Conservation (phyloP, 1,140 invertebrate genomes). For the Tetramorium parvispinum region DNA sequence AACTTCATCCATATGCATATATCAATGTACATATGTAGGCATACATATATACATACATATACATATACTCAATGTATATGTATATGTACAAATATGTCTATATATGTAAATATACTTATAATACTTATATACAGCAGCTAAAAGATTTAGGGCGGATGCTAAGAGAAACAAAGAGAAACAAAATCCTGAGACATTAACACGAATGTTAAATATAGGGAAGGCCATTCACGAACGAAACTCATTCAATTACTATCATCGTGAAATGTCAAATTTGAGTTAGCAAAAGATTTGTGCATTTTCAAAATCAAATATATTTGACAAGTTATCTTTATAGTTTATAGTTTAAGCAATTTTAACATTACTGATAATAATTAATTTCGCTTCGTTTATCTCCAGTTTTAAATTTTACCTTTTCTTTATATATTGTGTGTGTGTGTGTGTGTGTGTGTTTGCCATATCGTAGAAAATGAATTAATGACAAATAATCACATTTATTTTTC, state of each 20-base stretch:
- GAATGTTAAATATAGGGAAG: conserved; percentile 65
- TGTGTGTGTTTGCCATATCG: not conserved
- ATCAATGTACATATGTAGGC: not conserved
- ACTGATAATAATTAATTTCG: not conserved
- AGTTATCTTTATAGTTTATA: not conserved
- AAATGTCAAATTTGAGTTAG: conserved; percentile 5
- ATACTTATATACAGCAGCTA: conserved; percentile 76
- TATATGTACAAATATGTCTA: conserved; percentile 58
- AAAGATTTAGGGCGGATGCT: conserved; percentile 46
- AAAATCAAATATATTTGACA: not conserved
- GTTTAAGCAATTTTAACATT: not conserved
- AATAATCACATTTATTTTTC: not conserved
- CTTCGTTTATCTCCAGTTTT: not conserved
- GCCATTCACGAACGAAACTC: conserved; percentile 1
- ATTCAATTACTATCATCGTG: conserved; percentile 14
- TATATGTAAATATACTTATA: conserved; percentile 59
- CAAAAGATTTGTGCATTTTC: not conserved
- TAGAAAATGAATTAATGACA: not conserved
- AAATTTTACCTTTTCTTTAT: not conserved
- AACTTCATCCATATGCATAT: conserved; percentile 56
- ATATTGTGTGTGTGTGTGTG: not conserved
- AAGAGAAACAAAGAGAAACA: conserved; percentile 45
- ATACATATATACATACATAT: conserved; percentile 45
- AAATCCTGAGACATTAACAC: conserved; percentile 77
- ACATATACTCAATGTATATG: conserved; percentile 52